These are phyloP conservation scores for Epinotia nisella DNA, from an alignment of 2,888 invertebrate species.

Conservation along the genomic window DNA sequence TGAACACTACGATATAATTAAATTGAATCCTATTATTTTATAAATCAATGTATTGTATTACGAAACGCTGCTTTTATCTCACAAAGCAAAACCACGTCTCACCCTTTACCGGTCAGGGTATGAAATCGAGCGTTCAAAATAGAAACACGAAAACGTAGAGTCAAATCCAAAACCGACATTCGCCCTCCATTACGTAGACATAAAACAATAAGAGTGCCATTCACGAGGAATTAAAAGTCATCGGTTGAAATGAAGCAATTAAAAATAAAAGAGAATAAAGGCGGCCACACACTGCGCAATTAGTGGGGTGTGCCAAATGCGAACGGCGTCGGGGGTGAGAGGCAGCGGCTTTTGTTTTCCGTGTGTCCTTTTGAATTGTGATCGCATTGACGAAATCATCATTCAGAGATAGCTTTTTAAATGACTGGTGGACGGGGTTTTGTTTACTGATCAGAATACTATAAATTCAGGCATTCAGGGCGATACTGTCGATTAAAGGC, in stretches of 20 bases:
- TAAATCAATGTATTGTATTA: too few species aligned
- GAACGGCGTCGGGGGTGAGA: conserved; percentile 45
- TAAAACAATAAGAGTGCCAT: conserved; percentile 43
- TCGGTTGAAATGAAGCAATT: conserved; percentile 56
- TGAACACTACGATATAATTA: too few species aligned
- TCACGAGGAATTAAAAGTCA: conserved; percentile 62
- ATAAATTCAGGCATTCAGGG: too few species aligned
- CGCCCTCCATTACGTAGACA: background rate
- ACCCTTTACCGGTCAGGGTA: background rate
- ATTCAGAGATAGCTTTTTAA: background rate
- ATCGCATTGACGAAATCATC: conserved; percentile 3
- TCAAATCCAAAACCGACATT: background rate
- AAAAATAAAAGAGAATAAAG: conserved; percentile 66
- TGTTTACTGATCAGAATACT: background rate
- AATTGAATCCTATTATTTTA: too few species aligned
- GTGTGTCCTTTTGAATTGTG: conserved; percentile 5
- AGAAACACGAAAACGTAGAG: background rate
- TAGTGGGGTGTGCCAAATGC: conserved; percentile 75
- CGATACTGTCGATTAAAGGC: too few species aligned
- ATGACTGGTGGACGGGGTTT: background rate
- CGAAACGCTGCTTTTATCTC: background rate
- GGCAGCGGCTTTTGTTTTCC: conserved; percentile 1
- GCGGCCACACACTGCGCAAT: conserved; percentile 69
- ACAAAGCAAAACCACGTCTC: background rate
- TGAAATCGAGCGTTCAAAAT: background rate